Base-by-base conservation (phyloP, 2,888 invertebrate species). In the Harpagoxenus sublaevis region DNA sequence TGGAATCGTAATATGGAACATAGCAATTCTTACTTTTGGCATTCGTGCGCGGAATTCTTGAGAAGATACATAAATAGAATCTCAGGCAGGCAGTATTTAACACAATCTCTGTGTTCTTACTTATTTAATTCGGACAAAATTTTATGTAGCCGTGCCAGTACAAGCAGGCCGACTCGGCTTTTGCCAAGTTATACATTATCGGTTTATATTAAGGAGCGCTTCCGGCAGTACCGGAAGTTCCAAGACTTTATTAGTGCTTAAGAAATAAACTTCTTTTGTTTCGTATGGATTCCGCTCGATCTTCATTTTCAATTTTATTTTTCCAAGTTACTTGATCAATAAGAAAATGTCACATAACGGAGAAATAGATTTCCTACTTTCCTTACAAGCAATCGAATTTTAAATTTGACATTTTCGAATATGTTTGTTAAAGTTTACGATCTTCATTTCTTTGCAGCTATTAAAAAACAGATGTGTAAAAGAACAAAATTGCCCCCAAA, bases 131-230 rank as follows among this genome's bases (percentile, higher is more conserved):
- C 68, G 31, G 35, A 42, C 18, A 39, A 62, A 77, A 85, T 83
- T 83, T 42, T 48, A 23, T 31, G 48, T 39, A 79, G 35, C 62
- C 60, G 31, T 66, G 77, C 62, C 78, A 77, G 60, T 60, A 18
- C 55, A 60, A 55, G 71, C 57, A 85, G 39, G 55, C 55, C 28
- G n/a, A 71, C 18, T 23, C 55, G 28, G 62, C 73, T 86, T 71
- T 84, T 84, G 89, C 71, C 86, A 77, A 84, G 79, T 89, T 79
- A 68, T 84, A 78, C 82, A 83, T 89, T 89, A 89, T 89, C 86
- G 73, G 81, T 79, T 86, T 88, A 84, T 71, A 75, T 83, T 39
- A 51, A 35, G 60, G 12, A 45, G 73, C 87, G 62, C 87, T 85
- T 73, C 35, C 62, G 62, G 18, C 45, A 3, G 18, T 66, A 60